These are phyloP conservation scores for Desmodus rotundus DNA, from an alignment of 2,113 vertebrate genomes.

Conservation along the genomic window DNA sequence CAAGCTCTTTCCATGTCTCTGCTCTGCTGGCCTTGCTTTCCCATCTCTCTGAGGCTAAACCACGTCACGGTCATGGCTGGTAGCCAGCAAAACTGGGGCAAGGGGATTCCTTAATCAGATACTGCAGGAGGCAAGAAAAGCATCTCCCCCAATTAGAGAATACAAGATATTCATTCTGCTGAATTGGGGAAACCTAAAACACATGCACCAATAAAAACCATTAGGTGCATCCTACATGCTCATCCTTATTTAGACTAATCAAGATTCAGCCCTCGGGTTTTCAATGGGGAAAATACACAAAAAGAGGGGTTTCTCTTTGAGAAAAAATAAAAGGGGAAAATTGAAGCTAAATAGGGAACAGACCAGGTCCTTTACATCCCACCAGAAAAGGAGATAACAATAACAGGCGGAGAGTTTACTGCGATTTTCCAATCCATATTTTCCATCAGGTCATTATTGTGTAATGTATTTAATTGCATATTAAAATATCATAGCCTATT, in stretches of 20 bases:
- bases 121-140: background rate
- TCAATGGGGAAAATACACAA: background rate
- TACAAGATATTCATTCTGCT: background rate
- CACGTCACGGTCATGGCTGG: background rate
- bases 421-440: background rate
- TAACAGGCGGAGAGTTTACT: background rate
- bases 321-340: background rate
- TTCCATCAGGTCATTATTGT: background rate
- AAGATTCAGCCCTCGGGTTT: background rate
- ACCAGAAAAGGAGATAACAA: background rate
- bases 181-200: background rate
- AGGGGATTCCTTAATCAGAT: background rate
- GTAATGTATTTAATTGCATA: background rate
- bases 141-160: background rate
- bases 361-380: background rate
- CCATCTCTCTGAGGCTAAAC: background rate
- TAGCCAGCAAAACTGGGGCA: background rate
- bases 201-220: background rate
- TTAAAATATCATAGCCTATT: background rate
- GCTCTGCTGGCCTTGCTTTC: background rate
- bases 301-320: background rate
- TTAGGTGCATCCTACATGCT: background rate
- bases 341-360: background rate
- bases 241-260: background rate
- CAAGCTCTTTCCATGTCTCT: background rate